phyloP scores from a whole-genome alignment of 2,113 vertebrate genomes.

The Sterna hirundo region DNA sequence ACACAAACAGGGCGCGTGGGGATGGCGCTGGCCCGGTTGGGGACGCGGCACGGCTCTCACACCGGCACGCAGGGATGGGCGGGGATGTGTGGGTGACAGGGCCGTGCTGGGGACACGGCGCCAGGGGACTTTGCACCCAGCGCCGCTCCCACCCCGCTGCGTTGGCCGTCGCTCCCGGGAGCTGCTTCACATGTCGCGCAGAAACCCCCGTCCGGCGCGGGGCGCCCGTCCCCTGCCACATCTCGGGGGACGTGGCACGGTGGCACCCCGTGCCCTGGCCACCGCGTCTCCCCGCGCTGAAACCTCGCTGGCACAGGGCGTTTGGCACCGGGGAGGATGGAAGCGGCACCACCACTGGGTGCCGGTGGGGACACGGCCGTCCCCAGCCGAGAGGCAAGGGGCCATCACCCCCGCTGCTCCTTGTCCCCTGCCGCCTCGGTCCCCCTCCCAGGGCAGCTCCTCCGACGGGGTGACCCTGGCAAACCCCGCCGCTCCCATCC shows the following conservation, averaged over 20 bases:
- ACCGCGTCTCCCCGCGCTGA: background rate
- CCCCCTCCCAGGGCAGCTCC: background rate
- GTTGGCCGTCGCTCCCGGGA: rapidly evolving
- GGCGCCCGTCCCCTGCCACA: rapidly evolving
- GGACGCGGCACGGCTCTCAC: background rate
- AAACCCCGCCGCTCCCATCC: background rate
- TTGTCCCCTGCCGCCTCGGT: background rate
- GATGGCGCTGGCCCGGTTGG: background rate
- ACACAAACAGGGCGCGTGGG: background rate
- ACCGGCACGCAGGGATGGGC: rapidly evolving
- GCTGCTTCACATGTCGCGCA: rapidly evolving
- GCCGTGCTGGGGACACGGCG: rapidly evolving
- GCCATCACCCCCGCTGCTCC: background rate
- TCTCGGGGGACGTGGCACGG: rapidly evolving
- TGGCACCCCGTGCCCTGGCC: rapidly evolving
- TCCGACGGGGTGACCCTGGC: background rate
- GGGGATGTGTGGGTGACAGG: background rate
- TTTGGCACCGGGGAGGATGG: background rate
- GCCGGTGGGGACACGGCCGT: rapidly evolving
- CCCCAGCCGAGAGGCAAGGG: no score
- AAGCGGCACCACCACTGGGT: rapidly evolving
- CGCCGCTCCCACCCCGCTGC: rapidly evolving
- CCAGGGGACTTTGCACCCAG: background rate
- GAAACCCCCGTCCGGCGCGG: rapidly evolving
- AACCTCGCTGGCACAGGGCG: rapidly evolving